A percentile compares a stretch with the other conserved stretches of the same genome.
These are phyloP conservation scores for Hedychridium roseum DNA, from an alignment of 2,888 invertebrate genomes.

Conservation along the genomic window DNA sequence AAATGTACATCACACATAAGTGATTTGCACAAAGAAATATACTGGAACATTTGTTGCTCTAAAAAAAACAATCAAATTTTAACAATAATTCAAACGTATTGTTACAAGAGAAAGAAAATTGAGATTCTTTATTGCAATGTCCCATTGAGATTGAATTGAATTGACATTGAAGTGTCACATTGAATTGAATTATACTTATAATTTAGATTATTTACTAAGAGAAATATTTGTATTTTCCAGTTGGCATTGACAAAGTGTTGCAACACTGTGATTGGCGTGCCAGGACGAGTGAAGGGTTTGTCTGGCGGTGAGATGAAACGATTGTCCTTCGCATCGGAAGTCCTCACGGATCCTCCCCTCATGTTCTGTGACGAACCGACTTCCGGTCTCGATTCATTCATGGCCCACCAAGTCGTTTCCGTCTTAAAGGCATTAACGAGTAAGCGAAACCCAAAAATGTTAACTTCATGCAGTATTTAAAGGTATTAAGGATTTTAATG, in stretches of 20 bases:
- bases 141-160: too few relatives aligned
- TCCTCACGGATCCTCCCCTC: conserved; percentile 91
- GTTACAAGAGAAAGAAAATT: too few relatives aligned
- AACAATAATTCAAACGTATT: too few relatives aligned
- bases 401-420: conserved; percentile 88
- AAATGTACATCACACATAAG: too few relatives aligned
- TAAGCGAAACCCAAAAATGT: conserved; percentile 23
- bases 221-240: conserved; percentile 66
- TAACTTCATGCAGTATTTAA: background rate
- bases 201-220: too few relatives aligned
- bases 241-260: conserved; percentile 88
- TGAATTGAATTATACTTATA: background rate
- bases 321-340: conserved; percentile 95
- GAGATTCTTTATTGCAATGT: too few relatives aligned
- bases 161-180: too few relatives aligned
- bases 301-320: conserved; percentile 97
- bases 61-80: too few relatives aligned
- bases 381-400: conserved; percentile 94
- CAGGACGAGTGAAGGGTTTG: conserved; percentile 88
- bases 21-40: too few relatives aligned
- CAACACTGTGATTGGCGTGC: conserved; percentile 88
- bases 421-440: conserved; percentile 76
- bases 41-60: too few relatives aligned
- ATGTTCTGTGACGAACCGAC: conserved; percentile 98
- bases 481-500: background rate